Evolutionary conservation across 2,797 vertebrate species (phyloP), one percentile per base, ranked within the genome.

Genomic region (Tenualosa thibaudeaui): DNA sequence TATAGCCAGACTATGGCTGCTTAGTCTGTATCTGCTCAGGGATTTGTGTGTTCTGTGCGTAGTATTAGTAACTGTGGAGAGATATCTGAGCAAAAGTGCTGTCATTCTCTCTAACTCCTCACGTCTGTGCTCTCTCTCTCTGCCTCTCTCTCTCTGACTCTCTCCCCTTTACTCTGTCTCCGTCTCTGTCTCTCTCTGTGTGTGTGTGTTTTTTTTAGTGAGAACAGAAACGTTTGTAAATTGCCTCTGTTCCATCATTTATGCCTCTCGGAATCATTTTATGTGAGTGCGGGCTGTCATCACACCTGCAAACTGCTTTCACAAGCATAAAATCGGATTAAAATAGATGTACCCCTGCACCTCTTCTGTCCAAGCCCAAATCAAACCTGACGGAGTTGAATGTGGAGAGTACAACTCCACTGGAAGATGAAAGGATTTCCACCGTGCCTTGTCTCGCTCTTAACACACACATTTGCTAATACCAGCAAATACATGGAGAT

Each of bases 181-280:
- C 15, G 43, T 24, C 19, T 24, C 6, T 51, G 19, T 50, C 5
- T 50, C 5, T 50, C 22, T 50, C 3, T 50, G 0, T 22, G 19
- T 50, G 43, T 24, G 50, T 51, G 50, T 9, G 50, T 51, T 53
- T 26, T 31, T 22, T 53, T 8, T 53, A 1, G 1, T 26, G 24
- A 37, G 65, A 71, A 37, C 65, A 71, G 65, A 71, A 37, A 71
- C 65, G 65, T 71, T 71, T 71, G 65, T 71, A 71, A 71, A 71
- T 71, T 71, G 31, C 65, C 65, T 71, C 31, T 71, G 65, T 37
- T 71, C 65, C 65, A 2, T 71, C 65, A 71, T 71, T 31, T 37
- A 31, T 71, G 65, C 65, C 65, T 37, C 65, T 71, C 65, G 10
- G 65, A 71, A 71, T 71, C 65, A 71, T 71, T 71, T 71, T 71